phyloP scores from a whole-genome alignment of 2,888 invertebrate genomes.

The Drosophila suboccidentalis region DNA sequence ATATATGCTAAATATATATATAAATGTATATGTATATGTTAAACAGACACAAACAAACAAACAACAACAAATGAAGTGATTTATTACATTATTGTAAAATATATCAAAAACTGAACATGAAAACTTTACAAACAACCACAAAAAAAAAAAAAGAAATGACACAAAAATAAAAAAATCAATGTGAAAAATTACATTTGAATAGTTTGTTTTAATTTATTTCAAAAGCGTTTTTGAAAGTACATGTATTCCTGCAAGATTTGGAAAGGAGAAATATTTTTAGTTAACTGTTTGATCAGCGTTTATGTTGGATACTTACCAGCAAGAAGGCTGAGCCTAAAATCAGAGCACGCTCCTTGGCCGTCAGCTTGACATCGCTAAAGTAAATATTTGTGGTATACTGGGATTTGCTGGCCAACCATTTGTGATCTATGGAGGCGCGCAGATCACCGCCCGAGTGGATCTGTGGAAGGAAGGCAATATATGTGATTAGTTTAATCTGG shows the following conservation, averaged over 20 bases:
- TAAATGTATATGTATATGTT: conserved; percentile 51
- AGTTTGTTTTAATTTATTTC: conserved; percentile 14
- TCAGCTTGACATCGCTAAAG: conserved; percentile 90
- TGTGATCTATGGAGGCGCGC: conserved; percentile 88
- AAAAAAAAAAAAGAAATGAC: conserved; percentile 57
- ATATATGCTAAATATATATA: conserved; percentile 43
- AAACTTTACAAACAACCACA: conserved; percentile 73
- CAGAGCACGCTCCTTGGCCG: conserved; percentile 92
- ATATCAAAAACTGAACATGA: conserved; percentile 62
- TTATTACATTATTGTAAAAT: conserved; percentile 78
- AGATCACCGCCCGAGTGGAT: conserved; percentile 85
- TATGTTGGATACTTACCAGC: conserved; percentile 88
- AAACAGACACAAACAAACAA: conserved; percentile 36
- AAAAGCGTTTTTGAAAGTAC: conserved; percentile 83
- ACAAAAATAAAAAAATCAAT: conserved; percentile 71
- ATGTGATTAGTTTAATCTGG: too few relatives aligned
- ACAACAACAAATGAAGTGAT: conserved; percentile 70
- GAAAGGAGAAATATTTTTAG: background rate
- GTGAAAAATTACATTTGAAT: conserved; percentile 50
- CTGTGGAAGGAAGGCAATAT: conserved; percentile 83
- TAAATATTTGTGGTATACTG: conserved; percentile 91
- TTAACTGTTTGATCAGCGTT: background rate
- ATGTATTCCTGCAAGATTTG: conserved; percentile 81
- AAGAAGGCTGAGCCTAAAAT: conserved; percentile 93
- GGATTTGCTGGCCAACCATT: conserved; percentile 89